These are phyloP conservation scores for Stictocephala bisonia DNA, from an alignment of 2,888 invertebrate genomes.

Conservation along the genomic window DNA sequence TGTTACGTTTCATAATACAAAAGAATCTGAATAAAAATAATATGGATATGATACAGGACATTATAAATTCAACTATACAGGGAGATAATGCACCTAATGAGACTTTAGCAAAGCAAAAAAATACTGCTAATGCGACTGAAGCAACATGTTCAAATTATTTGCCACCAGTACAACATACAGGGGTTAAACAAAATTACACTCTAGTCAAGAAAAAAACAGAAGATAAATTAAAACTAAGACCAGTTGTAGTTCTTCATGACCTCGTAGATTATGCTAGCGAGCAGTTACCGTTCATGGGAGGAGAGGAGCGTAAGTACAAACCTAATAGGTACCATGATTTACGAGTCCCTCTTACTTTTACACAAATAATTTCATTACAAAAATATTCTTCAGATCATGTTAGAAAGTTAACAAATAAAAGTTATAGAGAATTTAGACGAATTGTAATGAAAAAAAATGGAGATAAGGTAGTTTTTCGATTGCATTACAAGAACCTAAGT, in stretches of 20 bases:
- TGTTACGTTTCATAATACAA: neutral
- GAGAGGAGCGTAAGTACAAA: neutral
- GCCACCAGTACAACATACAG: too few relatives aligned
- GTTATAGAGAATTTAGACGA: conserved; percentile 16
- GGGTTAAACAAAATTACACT: too few relatives aligned
- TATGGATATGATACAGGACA: too few relatives aligned
- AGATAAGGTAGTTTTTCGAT: neutral
- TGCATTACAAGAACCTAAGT: neutral
- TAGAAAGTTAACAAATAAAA: conserved; percentile 4
- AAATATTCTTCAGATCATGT: conserved; percentile 1
- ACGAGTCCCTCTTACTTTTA: neutral
- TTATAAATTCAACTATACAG: too few relatives aligned
- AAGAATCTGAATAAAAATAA: neutral
- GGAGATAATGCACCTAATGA: too few relatives aligned
- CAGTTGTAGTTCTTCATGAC: conserved; percentile 5
- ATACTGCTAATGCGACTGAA: too few relatives aligned
- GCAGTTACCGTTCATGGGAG: neutral
- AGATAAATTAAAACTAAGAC: conserved; percentile 9
- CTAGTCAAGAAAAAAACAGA: neutral
- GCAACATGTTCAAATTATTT: too few relatives aligned
- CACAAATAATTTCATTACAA: neutral
- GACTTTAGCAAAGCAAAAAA: too few relatives aligned
- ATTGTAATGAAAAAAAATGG: neutral
- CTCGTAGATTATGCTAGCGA: neutral
- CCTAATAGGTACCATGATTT: neutral